Base-by-base conservation (phyloP, 2,797 vertebrate species). In the Tapirus indicus region DNA sequence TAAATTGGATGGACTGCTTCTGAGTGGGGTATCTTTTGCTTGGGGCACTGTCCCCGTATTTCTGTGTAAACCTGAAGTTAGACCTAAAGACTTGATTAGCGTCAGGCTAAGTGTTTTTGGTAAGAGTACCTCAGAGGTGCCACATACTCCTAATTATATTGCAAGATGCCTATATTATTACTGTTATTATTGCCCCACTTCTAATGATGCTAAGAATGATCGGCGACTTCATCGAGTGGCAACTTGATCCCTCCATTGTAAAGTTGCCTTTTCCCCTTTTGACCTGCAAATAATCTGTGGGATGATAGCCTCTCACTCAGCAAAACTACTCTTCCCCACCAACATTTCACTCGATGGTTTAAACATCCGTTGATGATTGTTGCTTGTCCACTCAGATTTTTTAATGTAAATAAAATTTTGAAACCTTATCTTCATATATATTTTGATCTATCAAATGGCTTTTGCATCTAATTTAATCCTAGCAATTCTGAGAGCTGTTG, bases 321-420 rank as follows among this genome's bases (percentile, higher is more conserved):
- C 72, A 20, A 79, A 72, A 77, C 29, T 78, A 17, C 21, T 54
- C 32, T 54, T 84, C 4, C 29, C 38, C 8, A 7, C 75, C 41
- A 88, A 64, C 47, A 44, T 64, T 96, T 88, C 71, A 35, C 47
- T 44, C 16, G 38, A 0, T 77, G 77, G 14, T 35, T 83, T 83
- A 89, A 93, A 52, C 10, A 21, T 89, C 47, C 11, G 18, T 21
- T 78, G 35, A 44, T 84, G 21, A 58, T 56, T 85, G 13, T 66
- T 58, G 2, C 35, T 88, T 91, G 20, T 66, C 44, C 17, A 18
- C 7, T 83, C 35, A 44, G 7, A 56, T 66, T 77, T 92, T 64
- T 80, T n/a, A n/a, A 68, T 78, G 58, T 66, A 79, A 71, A 92
- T 66, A 69, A 85, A 68, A 84, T 79, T 77, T 80, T 62, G 72